Evolutionary conservation across 2,113 vertebrate species (phyloP), one percentile per base, ranked within the genome.

Genomic region (Odocoileus hemionus): DNA sequence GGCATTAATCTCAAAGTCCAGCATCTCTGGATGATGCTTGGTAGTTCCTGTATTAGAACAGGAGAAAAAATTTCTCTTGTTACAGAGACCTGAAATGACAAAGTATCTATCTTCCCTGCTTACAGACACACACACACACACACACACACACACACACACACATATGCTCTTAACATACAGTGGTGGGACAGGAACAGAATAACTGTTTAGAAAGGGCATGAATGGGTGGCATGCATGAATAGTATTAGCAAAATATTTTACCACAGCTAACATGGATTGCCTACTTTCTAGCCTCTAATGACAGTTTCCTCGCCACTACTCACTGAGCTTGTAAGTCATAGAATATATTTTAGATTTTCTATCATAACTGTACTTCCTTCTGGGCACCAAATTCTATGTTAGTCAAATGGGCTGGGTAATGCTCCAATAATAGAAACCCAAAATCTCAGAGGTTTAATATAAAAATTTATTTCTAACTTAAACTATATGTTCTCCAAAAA

Each of bases 201-300:
- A 85, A 90, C 58, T 43, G 76, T 54, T 87, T 70, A 92, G 82
- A 79, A 91, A 74, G 47, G 36, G 13, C 9, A 91, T 57, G 21
- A 96, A 64, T 87, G 43, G 5, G 36, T 94, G 43, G 78, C 52
- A 70, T 91, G 90, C 16, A 61, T 25, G 36, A 95, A 89, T 47
- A 64, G 17, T 86, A 89, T 94, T 83, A 91, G 30, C 70, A 93
- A 74, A 94, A 85, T 96, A 47, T 87, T 91, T 94, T 90, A 79
- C 60, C 13, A 83, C 54, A 89, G 12, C n/a, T 64, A 91, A 19
- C 78, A 61, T 50, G 25, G 21, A 57, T 47, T 82, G 36, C 39
- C 16, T 76, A 47, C 92, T 93, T 83, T 80, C 33, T 14, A 82
- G 57, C 15, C 82, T 74, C 52, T 61, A 16, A 80, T 7, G 89